Base-by-base conservation (phyloP, 2,888 invertebrate genomes). In the Macropis europaea region DNA sequence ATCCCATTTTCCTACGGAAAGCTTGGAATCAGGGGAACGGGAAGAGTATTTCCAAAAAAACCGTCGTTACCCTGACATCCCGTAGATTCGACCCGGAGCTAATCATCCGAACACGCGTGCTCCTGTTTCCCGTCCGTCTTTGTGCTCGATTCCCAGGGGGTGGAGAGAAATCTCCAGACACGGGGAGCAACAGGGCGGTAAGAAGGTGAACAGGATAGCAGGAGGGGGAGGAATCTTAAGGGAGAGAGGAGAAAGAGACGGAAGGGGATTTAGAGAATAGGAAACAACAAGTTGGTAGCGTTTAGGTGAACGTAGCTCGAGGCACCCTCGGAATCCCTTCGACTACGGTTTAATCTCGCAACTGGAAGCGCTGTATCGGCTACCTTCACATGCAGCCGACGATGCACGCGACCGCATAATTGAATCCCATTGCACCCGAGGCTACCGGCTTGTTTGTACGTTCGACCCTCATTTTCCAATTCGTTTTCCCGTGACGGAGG, bases 351-450 rank as follows among this genome's bases (percentile, higher is more conserved):
- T 45, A 60, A 74, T 74, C 67, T 72, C 47, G 2, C 47, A 50
- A 50, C 54, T 52, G 43, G 34, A 52, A 53, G 61, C 50, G 45
- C 38, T 17, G 42, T 52, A 26, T 62, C 43, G 54, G 52, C 50
- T 43, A 53, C 9, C 28, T n/a, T 57, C 19, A 43, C 54, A 48
- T 60, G 71, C 52, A 73, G 60, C 11, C 57, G 13, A 30, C 30
- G 34, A 48, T 64, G 75, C 67, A 74, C 63, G 68, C 63, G 60
- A 64, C 64, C 63, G 34, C 57, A 54, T 75, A 73, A 75, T 75
- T 73, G 75, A 68, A 75, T 75, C 68, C 66, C 53, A 32, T 45
- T 45, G 50, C 57, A 61, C 57, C 68, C 52, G 45, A 26, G 56
- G 50, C 56, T 34, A 42, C 47, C 34, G 61, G 57, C 64, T 45